Percentiles rank a stretch among this genome's conserved stretches.
phyloP scores from a whole-genome alignment of 2,888 invertebrate species.

The Rapana venosa region DNA sequence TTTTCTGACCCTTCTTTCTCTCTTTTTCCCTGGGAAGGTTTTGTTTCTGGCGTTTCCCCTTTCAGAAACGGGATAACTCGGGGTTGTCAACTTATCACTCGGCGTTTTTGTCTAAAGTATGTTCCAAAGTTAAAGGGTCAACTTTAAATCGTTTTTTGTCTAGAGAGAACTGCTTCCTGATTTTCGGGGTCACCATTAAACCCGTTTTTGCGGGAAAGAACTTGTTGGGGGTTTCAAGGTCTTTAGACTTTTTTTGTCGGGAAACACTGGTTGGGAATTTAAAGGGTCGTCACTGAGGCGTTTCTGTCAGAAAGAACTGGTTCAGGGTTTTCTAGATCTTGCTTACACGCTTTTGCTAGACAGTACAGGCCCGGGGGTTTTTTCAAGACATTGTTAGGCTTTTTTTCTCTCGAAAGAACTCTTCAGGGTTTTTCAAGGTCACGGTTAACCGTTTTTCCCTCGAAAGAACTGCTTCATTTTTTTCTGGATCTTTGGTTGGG shows the following conservation, averaged over 20 bases:
- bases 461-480: background rate
- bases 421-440: background rate
- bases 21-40: background rate
- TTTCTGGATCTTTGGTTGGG: background rate
- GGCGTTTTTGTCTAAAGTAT: background rate
- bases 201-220: constrained; percentile 19
- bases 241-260: background rate
- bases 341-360: background rate
- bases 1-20: background rate
- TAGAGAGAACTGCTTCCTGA: background rate
- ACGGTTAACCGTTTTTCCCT: background rate
- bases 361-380: background rate
- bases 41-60: no score
- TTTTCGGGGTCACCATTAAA: background rate
- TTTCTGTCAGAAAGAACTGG: background rate
- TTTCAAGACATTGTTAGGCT: background rate
- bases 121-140: background rate
- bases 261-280: background rate
- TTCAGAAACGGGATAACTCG: background rate
- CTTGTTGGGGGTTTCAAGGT: no score
- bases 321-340: background rate
- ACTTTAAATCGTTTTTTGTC: background rate
- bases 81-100: background rate
- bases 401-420: background rate
- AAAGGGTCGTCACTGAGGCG: background rate